Evolutionary conservation across 2,797 vertebrate genomes (phyloP), one percentile per base, ranked within the genome.

Genomic region (Pipistrellus pipistrellus): DNA sequence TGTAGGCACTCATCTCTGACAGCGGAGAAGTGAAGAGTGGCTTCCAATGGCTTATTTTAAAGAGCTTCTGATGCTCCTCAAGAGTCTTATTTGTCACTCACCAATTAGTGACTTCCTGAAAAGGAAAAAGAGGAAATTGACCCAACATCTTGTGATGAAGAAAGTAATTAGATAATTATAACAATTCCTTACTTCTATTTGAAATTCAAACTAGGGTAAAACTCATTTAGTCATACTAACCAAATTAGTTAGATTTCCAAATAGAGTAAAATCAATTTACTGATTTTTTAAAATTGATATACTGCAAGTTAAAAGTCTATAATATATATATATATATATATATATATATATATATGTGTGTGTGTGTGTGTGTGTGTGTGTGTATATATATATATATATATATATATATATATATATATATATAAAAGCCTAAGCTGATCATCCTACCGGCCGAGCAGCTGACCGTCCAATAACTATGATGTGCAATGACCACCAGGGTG

Each of bases 111-210:
- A 30, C 41, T 75, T 80, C 78, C 38, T 90, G 21, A 66, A 91
- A 85, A 38, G 66, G 18, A 73, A 88, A 85, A 92, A 85, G 5
- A 66, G 32, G 51, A 94, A 94, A 94, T 8, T 38, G 53, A 95
- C 27, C 72, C 66, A 90, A 64, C 4, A 76, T 75, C 72, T 86
- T 66, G n/a, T 48, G 59, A 91, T 17, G 2, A 53, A 8, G 25
- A 55, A 46, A 75, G 23, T 82, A 71, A 62, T 82, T 81, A 66
- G 41, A 55, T 81, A 55, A 80, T 95, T 68, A 38, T 35, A 72
- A 53, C 32, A 92, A 84, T 81, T 92, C 55, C 64, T 95, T 85
- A 71, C 44, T 93, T 96, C 75, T 88, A 51, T 25, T 41, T 25
- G 25, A 95, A 95, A 9, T 68, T 96, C 66, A 83, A 72, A 82